Percentiles rank a stretch among this genome's conserved stretches.
Evolutionary conservation across 2,113 vertebrate genomes (phyloP).

Genomic region (Himantopus leucocephalus): DNA sequence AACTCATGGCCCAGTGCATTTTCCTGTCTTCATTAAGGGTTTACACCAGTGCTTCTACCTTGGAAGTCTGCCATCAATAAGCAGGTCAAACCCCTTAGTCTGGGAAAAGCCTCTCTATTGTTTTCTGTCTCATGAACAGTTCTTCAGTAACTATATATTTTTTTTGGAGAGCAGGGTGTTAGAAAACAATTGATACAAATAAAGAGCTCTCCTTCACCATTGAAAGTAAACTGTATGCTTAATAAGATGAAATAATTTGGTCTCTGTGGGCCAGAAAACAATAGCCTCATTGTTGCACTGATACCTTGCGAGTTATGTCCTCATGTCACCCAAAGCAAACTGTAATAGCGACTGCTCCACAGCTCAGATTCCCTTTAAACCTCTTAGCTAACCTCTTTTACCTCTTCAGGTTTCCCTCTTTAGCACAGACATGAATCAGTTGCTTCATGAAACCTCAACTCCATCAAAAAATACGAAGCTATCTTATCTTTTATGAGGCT

Average conservation of each 20-base stretch:
- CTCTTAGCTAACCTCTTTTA: slow-evolving; percentile 13
- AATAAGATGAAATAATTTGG: slow-evolving; percentile 2
- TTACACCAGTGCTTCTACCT: slow-evolving; percentile 29
- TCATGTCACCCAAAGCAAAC: neutral
- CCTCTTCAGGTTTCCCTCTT: neutral
- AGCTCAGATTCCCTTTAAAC: slow-evolving; percentile 6
- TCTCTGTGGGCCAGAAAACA: neutral
- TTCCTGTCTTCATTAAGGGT: slow-evolving; percentile 13
- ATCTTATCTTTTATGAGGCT: neutral
- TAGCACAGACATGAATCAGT: neutral
- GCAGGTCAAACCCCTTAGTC: slow-evolving; percentile 53
- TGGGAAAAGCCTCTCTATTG: slow-evolving; percentile 52
- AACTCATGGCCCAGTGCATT: neutral
- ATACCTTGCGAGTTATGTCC: slow-evolving; percentile 19
- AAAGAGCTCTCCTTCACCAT: neutral
- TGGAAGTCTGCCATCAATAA: slow-evolving; percentile 51
- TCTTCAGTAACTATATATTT: neutral
- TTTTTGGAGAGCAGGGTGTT: slow-evolving; percentile 48
- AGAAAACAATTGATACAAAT: slow-evolving; percentile 14
- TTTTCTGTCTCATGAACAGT: slow-evolving; percentile 29
- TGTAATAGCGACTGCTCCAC: neutral
- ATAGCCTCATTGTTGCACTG: slow-evolving; percentile 24
- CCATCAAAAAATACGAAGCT: neutral
- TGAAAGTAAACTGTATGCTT: slow-evolving; percentile 13
- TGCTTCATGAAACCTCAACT: neutral